A percentile compares a stretch with the other conserved stretches of the same genome.
These are phyloP conservation scores for Perca fluviatilis DNA, from an alignment of 2,113 vertebrate genomes.

Conservation along the genomic window DNA sequence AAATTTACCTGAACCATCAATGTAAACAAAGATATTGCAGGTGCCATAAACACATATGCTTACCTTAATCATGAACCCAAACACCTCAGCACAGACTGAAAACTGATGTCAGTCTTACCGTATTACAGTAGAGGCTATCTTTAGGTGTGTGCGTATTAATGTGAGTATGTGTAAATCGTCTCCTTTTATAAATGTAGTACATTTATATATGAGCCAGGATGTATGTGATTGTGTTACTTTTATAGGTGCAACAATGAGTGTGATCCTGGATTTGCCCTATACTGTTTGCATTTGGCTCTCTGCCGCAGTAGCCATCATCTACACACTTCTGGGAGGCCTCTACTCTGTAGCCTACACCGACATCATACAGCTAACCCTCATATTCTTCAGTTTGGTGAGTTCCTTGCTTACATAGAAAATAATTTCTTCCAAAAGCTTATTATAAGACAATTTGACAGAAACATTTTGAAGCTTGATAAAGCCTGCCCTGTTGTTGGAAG, in stretches of 20 bases:
- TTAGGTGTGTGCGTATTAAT: too few species aligned
- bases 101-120: too few species aligned
- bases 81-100: too few species aligned
- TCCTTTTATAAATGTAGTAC: not conserved
- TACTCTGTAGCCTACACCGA: constrained; percentile 79
- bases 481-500: not conserved
- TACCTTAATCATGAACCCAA: too few species aligned
- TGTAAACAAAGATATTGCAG: too few species aligned
- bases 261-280: constrained; percentile 71
- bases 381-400: constrained; percentile 74
- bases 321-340: constrained; percentile 76
- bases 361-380: constrained; percentile 67
- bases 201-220: not conserved
- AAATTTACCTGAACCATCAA: too few species aligned
- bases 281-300: constrained; percentile 69
- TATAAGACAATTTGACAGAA: not conserved
- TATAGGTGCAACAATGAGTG: constrained; percentile 65
- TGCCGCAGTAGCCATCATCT: constrained; percentile 69
- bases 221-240: not conserved
- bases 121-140: too few species aligned
- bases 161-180: too few species aligned
- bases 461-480: not conserved
- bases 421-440: not conserved
- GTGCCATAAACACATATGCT: too few species aligned
- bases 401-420: not conserved